Evolutionary conservation across 2,888 invertebrate species (phyloP).

Genomic region (Cetonia aurata): DNA sequence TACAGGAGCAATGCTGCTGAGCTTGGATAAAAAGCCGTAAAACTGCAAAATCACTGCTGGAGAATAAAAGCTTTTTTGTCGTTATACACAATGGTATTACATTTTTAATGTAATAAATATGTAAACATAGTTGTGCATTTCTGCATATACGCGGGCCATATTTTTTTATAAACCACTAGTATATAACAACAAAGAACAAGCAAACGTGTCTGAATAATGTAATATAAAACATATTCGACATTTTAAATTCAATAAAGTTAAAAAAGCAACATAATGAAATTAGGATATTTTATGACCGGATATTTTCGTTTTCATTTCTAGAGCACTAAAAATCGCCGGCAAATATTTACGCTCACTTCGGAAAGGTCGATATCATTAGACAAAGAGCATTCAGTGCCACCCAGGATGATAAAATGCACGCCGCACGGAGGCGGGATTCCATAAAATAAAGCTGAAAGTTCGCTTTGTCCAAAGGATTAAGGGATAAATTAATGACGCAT

Average conservation of each 20-base stretch:
- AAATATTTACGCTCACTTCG: slow-evolving; percentile 43
- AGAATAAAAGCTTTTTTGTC: no score
- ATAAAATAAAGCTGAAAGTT: slow-evolving; percentile 34
- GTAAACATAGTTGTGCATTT: no score
- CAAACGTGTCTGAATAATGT: no score
- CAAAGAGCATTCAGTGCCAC: slow-evolving; percentile 7
- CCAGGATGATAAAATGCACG: slow-evolving; percentile 17
- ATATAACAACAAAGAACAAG: no score
- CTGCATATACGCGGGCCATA: no score
- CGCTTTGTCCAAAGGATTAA: slow-evolving; percentile 29
- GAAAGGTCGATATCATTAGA: slow-evolving; percentile 30
- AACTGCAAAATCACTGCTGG: no score
- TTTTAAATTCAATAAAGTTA: neutral
- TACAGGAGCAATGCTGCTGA: no score
- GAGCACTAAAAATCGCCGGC: slow-evolving; percentile 25
- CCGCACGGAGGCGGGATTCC: slow-evolving; percentile 23
- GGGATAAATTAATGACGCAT: slow-evolving; percentile 38
- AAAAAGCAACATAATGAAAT: slow-evolving; percentile 11
- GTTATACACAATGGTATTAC: no score
- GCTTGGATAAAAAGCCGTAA: no score
- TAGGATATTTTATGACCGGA: neutral
- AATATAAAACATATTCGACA: no score
- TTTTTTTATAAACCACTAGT: no score
- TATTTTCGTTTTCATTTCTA: slow-evolving; percentile 15
- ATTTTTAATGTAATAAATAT: no score